Evolutionary conservation across 2,888 invertebrate species (phyloP), one percentile per base, ranked within the genome.

Genomic region (Metallyticus violacea): DNA sequence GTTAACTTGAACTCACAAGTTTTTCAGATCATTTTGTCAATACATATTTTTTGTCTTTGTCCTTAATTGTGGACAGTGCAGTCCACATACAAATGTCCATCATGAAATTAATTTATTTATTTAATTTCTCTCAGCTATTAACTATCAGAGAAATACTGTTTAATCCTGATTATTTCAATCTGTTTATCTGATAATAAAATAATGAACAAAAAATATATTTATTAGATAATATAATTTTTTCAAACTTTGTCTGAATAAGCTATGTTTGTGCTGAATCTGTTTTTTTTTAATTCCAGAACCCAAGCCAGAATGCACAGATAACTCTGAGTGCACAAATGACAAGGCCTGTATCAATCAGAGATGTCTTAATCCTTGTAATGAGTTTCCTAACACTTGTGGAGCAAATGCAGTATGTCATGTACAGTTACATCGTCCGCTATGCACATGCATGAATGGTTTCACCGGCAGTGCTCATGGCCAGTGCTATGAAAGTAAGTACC

Each of bases 381-480:
- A 95, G 22, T 92, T 93, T 88, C 90, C 92, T 2, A 94, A 93
- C 88, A 93, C 95, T 86, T 97, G 97, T 89, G 97, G 97, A 5
- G 92, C 93, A 85, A 97, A 97, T 90, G 95, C 97, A 0, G 95
- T 95, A 86, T 97, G 97, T 90, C 93, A 95, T 87, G 95, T 96
- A 0, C 95, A 95, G 91, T 93, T 95, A 88, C 97, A 97, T 90
- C 93, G 97, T 89, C 96, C 97, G 7, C 93, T 96, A 28, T 98
- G 98, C 90, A 95, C 95, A 2, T 98, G 98, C 90, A 93, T 95
- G 89, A 95, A 96, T 89, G 96, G 97, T 76, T 97, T 95, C 90
- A 96, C 96, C 88, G 98, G 98, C 90, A 96, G 97, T 90, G 96
- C 97, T 25, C 95, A 96, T 90, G 93, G 94, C 86, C 94, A 95